Evolutionary conservation across 1,140 invertebrate genomes (phyloP), one percentile per base, ranked within the genome.

Genomic region (Globodera rostochiensis): DNA sequence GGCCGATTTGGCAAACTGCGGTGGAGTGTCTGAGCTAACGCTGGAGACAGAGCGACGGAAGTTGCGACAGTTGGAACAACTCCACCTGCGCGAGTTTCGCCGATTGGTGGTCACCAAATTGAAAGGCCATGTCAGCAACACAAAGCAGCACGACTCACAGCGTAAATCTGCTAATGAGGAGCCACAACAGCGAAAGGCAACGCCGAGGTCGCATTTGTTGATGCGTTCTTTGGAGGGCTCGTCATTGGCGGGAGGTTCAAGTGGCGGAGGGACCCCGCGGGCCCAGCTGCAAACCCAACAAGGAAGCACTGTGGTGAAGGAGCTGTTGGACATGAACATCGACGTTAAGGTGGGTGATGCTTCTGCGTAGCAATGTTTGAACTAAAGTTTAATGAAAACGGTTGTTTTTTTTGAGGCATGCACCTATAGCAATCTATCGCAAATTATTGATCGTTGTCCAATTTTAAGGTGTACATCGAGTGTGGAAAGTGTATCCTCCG

Each of bases 31-130:
- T n/a, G 85, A 88, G 60, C 84, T 87, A 13, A 67, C 53, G 7
- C 53, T 88, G 21, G 87, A 88, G 76, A 83, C 74, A 49, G 87
- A 86, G 50, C 83, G 87, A 49, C 82, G 87, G 13, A 88, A 90
- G 71, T 69, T 88, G 36, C 79, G 88, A 7, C 80, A 88, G 1
- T 81, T 86, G 45, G 87, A 88, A 71, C 73, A 88, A 66, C 79
- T 82, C 36, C 82, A 86, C 25, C 88, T 88, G 77, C 89, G 89
- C 74, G 85, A 90, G 45, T 88, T 88, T 83, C 64, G 88, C 70
- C 71, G 76, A 66, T 83, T 84, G n/a, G 75, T 88, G 79, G 73
- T 87, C 15, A 88, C 88, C 36, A 89, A 86, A 21, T 15, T 69
- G 67, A 69, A 69, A 15, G n/a, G 67, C 8, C n/a, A 69, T 8